Evolutionary conservation across 1,140 invertebrate species (phyloP).

Genomic region (Lycorma delicatula): DNA sequence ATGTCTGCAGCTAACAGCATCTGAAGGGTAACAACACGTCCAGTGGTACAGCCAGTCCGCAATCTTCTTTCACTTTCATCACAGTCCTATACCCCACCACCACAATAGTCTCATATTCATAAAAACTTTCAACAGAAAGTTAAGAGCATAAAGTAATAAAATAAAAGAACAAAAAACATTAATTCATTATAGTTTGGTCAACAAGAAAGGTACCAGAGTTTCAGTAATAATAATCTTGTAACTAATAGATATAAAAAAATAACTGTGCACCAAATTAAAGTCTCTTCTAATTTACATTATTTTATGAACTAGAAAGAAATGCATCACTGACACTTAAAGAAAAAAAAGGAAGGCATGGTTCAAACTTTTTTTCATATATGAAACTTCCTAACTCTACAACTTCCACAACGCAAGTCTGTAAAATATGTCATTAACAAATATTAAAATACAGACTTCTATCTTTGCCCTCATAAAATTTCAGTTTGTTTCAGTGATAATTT

Average conservation of each 20-base stretch:
- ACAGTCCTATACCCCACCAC: constrained; percentile 5
- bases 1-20: constrained; percentile 73
- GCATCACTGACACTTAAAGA: too few relatives aligned
- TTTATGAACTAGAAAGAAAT: too few relatives aligned
- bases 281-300: too few relatives aligned
- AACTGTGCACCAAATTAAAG: too few relatives aligned
- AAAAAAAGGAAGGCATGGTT: too few relatives aligned
- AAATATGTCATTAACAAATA: too few relatives aligned
- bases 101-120: background rate
- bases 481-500: too few relatives aligned
- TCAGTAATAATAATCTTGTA: background rate
- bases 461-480: too few relatives aligned
- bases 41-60: constrained; percentile 39
- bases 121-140: background rate
- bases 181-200: background rate
- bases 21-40: constrained; percentile 71
- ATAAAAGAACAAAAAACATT: background rate
- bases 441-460: too few relatives aligned
- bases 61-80: constrained; percentile 14
- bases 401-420: too few relatives aligned
- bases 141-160: background rate
- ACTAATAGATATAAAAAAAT: background rate
- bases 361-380: too few relatives aligned
- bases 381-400: too few relatives aligned
- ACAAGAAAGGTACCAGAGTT: background rate